Percentiles rank a stretch among this genome's conserved stretches.
These are phyloP conservation scores for Achatina immaculata DNA, from an alignment of 1,140 invertebrate genomes.

Conservation along the genomic window DNA sequence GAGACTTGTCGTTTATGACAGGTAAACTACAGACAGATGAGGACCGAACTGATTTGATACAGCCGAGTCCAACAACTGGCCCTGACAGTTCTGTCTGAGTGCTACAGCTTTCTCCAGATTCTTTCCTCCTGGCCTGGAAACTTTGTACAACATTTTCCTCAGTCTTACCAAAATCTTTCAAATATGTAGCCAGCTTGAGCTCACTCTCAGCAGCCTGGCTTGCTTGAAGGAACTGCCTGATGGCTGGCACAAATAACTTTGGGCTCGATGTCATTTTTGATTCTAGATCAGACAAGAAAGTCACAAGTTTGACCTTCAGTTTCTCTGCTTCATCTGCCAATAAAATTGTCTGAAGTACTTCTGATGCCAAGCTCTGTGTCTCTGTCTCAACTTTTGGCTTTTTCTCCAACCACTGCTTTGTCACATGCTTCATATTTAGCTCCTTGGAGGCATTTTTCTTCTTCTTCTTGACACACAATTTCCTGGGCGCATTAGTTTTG, in stretches of 20 bases:
- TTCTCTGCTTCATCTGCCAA: constrained; percentile 18
- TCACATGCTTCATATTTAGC: constrained; percentile 20
- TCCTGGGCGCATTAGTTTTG: neutral
- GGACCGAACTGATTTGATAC: neutral
- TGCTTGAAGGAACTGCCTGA: neutral
- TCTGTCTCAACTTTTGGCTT: constrained; percentile 23
- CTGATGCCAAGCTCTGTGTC: constrained; percentile 20
- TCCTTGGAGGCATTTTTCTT: constrained; percentile 5
- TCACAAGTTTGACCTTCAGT: constrained; percentile 7
- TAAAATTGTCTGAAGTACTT: constrained; percentile 10
- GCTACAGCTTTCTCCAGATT: neutral
- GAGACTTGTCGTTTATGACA: neutral
- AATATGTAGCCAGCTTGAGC: neutral
- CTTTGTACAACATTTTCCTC: constrained; percentile 18
- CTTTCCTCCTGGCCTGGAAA: neutral
- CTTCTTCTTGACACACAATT: neutral
- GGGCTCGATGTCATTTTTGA: constrained; percentile 18
- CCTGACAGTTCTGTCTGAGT: constrained; percentile 9
- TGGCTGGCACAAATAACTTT: constrained; percentile 24
- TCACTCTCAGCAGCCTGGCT: neutral
- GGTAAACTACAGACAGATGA: too few relatives aligned
- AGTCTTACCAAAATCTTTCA: constrained; percentile 21
- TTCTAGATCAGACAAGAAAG: constrained; percentile 15
- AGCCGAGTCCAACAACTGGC: neutral
- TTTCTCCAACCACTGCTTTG: constrained; percentile 21